Evolutionary conservation across 2,888 invertebrate species (phyloP).

Genomic region (Asteroscopus sphinx): DNA sequence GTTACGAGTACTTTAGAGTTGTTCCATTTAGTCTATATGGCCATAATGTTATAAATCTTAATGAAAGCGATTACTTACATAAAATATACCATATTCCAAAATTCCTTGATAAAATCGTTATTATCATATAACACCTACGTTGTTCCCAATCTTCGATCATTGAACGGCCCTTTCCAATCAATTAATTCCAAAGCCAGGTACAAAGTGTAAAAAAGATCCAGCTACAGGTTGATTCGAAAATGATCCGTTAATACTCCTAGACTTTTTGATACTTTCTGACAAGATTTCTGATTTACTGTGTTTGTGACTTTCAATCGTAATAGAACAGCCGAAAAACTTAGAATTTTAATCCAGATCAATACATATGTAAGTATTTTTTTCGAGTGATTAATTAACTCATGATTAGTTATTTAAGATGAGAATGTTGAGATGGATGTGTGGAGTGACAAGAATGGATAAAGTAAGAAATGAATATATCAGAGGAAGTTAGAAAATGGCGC

Average conservation of each 20-base stretch:
- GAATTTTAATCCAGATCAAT: too few species aligned
- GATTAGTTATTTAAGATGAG: too few species aligned
- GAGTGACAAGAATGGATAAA: too few species aligned
- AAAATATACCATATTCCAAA: slow-evolving; percentile 39
- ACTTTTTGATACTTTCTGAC: neutral
- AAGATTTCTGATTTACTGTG: neutral
- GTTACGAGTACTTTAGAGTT: slow-evolving; percentile 12
- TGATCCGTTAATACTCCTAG: neutral
- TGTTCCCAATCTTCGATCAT: slow-evolving; percentile 66
- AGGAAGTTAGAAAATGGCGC: too few species aligned
- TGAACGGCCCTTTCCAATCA: slow-evolving; percentile 79
- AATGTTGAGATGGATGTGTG: too few species aligned
- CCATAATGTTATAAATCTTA: slow-evolving; percentile 31
- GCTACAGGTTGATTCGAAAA: slow-evolving; percentile 64
- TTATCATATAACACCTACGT: slow-evolving; percentile 61
- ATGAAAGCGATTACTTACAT: slow-evolving; percentile 43
- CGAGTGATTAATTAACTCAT: too few species aligned
- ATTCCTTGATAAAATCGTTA: slow-evolving; percentile 55
- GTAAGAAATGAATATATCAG: too few species aligned
- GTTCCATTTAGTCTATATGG: slow-evolving; percentile 16
- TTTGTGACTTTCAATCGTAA: too few species aligned
- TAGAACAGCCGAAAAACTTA: too few species aligned
- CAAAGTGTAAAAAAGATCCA: slow-evolving; percentile 62
- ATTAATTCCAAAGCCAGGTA: slow-evolving; percentile 79
- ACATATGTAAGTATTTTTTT: too few species aligned